Conservation (phyloP, 2,113 vertebrate genomes). For the Lonchura striata region DNA sequence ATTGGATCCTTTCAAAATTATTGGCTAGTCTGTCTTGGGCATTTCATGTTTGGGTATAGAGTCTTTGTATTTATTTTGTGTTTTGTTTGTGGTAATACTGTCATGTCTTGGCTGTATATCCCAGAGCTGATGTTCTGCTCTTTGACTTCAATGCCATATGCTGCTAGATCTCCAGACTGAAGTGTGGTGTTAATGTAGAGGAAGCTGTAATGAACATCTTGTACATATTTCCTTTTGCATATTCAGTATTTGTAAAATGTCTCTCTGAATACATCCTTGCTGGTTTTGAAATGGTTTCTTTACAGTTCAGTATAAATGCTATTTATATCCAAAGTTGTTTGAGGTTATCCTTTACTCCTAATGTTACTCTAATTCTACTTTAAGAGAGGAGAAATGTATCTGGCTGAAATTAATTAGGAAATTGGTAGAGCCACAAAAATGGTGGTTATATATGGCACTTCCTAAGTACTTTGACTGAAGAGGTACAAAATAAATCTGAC, state of each 20-base stretch:
- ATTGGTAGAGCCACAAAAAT: not conserved
- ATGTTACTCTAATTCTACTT: not conserved
- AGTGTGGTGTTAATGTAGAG: not conserved
- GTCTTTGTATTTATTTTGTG: not conserved
- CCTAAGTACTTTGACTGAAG: not conserved
- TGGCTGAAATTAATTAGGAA: slow-evolving; percentile 22
- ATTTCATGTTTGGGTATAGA: slow-evolving; percentile 13
- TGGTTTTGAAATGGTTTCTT: not conserved
- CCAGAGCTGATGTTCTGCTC: not conserved
- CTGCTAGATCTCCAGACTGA: not conserved
- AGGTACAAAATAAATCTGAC: not conserved
- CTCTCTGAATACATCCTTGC: not conserved
- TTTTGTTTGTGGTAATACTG: slow-evolving; percentile 22
- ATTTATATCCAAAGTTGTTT: slow-evolving; percentile 7
- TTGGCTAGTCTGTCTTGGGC: slow-evolving; percentile 20
- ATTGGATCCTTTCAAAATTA: slow-evolving; percentile 36
- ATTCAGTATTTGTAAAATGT: slow-evolving; percentile 15
- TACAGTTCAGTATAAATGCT: not conserved
- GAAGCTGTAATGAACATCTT: slow-evolving; percentile 32
- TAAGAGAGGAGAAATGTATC: not conserved
- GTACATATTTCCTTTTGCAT: slow-evolving; percentile 20
- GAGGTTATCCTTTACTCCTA: slow-evolving; percentile 37
- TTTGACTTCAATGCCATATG: not conserved
- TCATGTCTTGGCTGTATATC: not conserved
- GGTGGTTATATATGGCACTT: slow-evolving; percentile 1